Conservation (phyloP, 2,888 invertebrate species). For the Mechanitis messenoides region DNA sequence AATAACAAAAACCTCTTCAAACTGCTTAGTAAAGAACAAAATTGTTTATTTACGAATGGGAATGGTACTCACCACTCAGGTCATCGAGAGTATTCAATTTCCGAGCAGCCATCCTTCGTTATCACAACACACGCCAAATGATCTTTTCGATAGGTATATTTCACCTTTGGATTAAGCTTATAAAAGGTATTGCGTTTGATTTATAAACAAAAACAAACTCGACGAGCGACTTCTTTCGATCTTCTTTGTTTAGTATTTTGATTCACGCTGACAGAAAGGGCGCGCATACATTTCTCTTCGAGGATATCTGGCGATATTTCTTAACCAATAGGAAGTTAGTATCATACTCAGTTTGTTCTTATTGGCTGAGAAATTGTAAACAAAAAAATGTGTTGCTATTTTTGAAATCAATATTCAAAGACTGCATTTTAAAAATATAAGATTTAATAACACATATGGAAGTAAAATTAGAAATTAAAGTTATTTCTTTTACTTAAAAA, state of each 20-base stretch:
- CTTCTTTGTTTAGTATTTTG: constrained; percentile 54
- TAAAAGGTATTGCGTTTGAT: constrained; percentile 33
- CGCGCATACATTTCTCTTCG: constrained; percentile 27
- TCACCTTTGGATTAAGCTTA: constrained; percentile 35
- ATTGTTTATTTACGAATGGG: constrained; percentile 52
- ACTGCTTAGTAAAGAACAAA: constrained; percentile 44
- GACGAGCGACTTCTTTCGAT: constrained; percentile 27
- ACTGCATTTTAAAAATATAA: background rate
- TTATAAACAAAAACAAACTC: constrained; percentile 27
- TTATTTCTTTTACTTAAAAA: too few relatives aligned
- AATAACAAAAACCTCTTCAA: constrained; percentile 41
- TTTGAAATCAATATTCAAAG: background rate
- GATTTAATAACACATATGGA: too few relatives aligned
- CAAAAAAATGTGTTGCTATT: constrained; percentile 38
- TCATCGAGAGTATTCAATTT: constrained; percentile 72
- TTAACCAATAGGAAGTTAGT: constrained; percentile 36
- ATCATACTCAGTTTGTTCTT: constrained; percentile 23
- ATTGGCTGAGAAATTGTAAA: constrained; percentile 45
- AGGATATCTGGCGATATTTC: constrained; percentile 21
- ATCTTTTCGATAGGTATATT: background rate
- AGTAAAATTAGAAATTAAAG: too few relatives aligned
- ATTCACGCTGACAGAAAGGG: constrained; percentile 31
- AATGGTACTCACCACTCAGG: constrained; percentile 63
- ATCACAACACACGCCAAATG: constrained; percentile 23
- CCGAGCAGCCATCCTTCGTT: constrained; percentile 59